These are phyloP conservation scores for Scomber colias DNA, from an alignment of 2,113 vertebrate species.

Conservation along the genomic window DNA sequence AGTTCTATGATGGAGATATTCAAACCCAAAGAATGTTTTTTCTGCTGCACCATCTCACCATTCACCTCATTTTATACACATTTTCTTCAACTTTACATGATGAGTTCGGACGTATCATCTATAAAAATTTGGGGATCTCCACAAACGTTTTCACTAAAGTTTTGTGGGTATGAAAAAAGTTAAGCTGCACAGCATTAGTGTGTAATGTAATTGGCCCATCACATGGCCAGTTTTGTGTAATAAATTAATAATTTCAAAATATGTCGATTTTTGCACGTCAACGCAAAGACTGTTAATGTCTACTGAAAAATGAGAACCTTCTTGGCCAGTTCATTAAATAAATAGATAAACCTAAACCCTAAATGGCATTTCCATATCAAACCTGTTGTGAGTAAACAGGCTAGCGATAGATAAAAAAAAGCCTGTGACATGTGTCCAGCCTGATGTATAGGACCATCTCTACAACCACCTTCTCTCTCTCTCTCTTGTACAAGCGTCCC, in stretches of 20 bases:
- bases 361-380: conserved; percentile 64
- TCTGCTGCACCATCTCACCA: too few relatives aligned
- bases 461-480: conserved; percentile 60
- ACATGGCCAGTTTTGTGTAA: neutral
- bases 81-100: neutral
- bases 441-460: conserved; percentile 70
- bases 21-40: neutral
- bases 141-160: neutral
- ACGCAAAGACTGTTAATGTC: neutral
- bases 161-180: neutral
- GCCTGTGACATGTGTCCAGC: conserved; percentile 56
- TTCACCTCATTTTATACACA: neutral
- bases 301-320: neutral
- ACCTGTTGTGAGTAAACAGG: conserved; percentile 52
- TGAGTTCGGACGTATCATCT: neutral
- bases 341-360: conserved; percentile 25
- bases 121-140: neutral
- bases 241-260: neutral
- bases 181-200: neutral
- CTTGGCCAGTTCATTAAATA: conserved; percentile 7
- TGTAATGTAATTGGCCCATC: neutral
- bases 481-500: conserved; percentile 62
- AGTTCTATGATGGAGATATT: neutral
- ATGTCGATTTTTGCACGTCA: neutral
- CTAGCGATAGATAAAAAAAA: conserved; percentile 58